These are phyloP conservation scores for Mechanitis mazaeus DNA, from an alignment of 2,888 invertebrate genomes.

Conservation along the genomic window DNA sequence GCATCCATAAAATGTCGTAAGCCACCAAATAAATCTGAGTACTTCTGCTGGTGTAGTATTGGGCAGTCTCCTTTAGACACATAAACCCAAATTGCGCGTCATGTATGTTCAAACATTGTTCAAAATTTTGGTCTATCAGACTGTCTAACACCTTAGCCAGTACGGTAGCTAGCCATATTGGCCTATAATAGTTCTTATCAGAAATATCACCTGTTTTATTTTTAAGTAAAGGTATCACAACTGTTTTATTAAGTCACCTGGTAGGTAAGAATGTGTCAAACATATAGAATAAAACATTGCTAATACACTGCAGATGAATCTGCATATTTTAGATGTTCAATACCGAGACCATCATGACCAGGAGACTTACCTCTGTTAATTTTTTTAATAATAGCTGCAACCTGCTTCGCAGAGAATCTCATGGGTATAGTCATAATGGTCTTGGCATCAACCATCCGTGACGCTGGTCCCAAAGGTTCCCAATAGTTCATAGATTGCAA, in stretches of 20 bases:
- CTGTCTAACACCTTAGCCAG: slow-evolving; percentile 1
- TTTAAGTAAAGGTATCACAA: neutral
- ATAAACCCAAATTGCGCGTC: slow-evolving; percentile 4
- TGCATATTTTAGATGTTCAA: slow-evolving; percentile 16
- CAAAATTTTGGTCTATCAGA: neutral
- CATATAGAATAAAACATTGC: neutral
- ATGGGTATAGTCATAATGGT: too few relatives aligned
- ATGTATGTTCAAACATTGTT: slow-evolving; percentile 2
- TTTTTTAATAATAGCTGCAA: slow-evolving; percentile 9
- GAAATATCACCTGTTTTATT: neutral
- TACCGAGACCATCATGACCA: slow-evolving; percentile 16
- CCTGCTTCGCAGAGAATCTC: too few relatives aligned
- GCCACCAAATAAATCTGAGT: neutral
- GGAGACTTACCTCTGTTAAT: neutral
- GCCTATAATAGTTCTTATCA: too few relatives aligned
- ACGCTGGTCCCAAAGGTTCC: too few relatives aligned
- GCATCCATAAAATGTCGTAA: neutral
- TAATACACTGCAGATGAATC: slow-evolving; percentile 13
- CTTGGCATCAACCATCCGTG: too few relatives aligned
- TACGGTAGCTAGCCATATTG: neutral
- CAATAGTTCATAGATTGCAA: too few relatives aligned
- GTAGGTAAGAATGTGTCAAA: too few relatives aligned
- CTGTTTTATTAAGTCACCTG: too few relatives aligned
- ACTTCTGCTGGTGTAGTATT: neutral
- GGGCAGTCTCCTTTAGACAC: neutral